phyloP scores from a whole-genome alignment of 2,888 invertebrate genomes.

The Rotaria macrura region DNA sequence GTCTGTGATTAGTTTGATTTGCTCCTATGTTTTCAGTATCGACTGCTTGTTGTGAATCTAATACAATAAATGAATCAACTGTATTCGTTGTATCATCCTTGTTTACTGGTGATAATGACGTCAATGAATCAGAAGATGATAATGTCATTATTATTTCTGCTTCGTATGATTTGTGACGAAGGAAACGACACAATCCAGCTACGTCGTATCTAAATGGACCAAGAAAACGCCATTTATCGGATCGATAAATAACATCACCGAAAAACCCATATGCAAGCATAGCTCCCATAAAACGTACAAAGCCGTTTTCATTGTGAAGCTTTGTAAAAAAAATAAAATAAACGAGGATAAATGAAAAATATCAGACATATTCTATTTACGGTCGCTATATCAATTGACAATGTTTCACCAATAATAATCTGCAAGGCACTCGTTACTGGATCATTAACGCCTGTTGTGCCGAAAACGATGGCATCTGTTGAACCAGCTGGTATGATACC shows the following conservation, averaged over 20 bases:
- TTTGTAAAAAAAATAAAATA: not conserved
- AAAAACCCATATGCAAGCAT: slow-evolving; percentile 10
- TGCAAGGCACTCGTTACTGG: not conserved
- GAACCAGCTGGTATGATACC: slow-evolving; percentile 22
- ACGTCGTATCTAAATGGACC: slow-evolving; percentile 2
- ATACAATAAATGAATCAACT: not conserved
- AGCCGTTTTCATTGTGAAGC: slow-evolving; percentile 4
- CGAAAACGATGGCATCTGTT: not conserved
- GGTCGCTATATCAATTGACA: not conserved
- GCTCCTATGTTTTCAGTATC: not conserved
- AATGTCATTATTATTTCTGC: not conserved
- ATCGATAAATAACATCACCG: not conserved
- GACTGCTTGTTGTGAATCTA: not conserved
- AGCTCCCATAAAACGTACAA: not conserved
- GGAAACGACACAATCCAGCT: not conserved
- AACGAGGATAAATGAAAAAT: not conserved
- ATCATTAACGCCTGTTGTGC: slow-evolving; percentile 4
- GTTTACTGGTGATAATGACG: not conserved
- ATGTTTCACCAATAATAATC: not conserved
- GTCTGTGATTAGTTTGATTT: not conserved
- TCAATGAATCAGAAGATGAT: not conserved
- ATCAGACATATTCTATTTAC: not conserved
- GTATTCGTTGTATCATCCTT: not conserved
- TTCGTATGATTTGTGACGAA: not conserved
- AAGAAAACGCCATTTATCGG: not conserved